Evolutionary conservation across 2,113 vertebrate genomes (phyloP).

Genomic region (Cryptomyrus ogoouensis): DNA sequence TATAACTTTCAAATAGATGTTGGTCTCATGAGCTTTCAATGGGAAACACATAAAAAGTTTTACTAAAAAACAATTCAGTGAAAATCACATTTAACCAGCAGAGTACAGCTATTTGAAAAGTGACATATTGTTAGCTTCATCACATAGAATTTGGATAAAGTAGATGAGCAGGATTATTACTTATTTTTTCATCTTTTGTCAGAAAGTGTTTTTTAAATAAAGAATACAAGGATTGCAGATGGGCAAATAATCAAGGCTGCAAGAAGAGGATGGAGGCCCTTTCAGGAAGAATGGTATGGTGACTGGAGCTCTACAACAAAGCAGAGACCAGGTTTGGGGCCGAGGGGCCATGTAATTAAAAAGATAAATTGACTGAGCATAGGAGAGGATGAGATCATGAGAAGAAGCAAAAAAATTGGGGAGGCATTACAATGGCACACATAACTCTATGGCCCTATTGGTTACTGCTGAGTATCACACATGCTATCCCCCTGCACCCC

Average conservation of each 20-base stretch:
- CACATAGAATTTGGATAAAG: background rate
- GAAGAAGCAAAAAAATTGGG: slow-evolving; percentile 36
- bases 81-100: background rate
- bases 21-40: background rate
- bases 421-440: background rate
- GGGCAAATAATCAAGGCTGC: slow-evolving; percentile 17
- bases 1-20: background rate
- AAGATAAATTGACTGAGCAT: slow-evolving; percentile 58
- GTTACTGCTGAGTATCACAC: slow-evolving; percentile 45
- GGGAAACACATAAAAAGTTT: background rate
- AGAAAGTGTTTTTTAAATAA: background rate
- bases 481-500: slow-evolving; percentile 17
- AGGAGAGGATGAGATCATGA: slow-evolving; percentile 56
- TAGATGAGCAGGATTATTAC: background rate
- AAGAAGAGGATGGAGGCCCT: slow-evolving; percentile 9
- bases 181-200: background rate
- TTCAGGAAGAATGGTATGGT: background rate
- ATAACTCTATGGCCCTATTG: slow-evolving; percentile 29
- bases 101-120: background rate
- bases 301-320: background rate
- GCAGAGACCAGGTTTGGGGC: slow-evolving; percentile 21
- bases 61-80: background rate
- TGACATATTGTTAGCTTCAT: background rate
- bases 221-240: background rate
- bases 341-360: slow-evolving; percentile 66